Conservation (phyloP, 2,797 vertebrate genomes). For the Cyclura pinguis region DNA sequence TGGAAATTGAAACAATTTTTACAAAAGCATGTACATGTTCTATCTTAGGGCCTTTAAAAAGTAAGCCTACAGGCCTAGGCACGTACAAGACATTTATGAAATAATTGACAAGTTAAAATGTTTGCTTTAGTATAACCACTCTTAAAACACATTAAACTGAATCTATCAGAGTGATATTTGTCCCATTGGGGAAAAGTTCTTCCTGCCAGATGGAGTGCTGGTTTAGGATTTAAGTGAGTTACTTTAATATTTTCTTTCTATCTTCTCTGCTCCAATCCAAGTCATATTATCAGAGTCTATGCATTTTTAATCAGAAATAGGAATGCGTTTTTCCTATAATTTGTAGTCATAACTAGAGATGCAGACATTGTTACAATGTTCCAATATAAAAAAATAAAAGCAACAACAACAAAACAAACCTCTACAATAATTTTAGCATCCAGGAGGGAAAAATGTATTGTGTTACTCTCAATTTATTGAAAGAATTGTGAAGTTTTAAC, state of each 20-base stretch:
- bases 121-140: conserved; percentile 9
- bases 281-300: background rate
- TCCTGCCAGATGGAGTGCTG: background rate
- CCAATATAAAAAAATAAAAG: background rate
- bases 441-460: background rate
- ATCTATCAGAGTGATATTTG: background rate
- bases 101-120: conserved; percentile 50
- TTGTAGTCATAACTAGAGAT: conserved; percentile 25
- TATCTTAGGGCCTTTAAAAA: conserved; percentile 43
- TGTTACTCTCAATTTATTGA: background rate
- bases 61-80: conserved; percentile 29
- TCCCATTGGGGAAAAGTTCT: background rate
- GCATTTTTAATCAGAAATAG: conserved; percentile 11
- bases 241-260: background rate
- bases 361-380: conserved; percentile 24
- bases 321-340: background rate
- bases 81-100: background rate
- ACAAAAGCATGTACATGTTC: conserved; percentile 43
- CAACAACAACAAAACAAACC: background rate
- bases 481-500: conserved; percentile 2
- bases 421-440: conserved; percentile 23
- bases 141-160: conserved; percentile 13
- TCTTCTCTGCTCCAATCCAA: background rate
- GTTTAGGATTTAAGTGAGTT: background rate
- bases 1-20: conserved; percentile 57